Base-by-base conservation (phyloP, 2,113 vertebrate species). In the Salvelinus sp. region DNA sequence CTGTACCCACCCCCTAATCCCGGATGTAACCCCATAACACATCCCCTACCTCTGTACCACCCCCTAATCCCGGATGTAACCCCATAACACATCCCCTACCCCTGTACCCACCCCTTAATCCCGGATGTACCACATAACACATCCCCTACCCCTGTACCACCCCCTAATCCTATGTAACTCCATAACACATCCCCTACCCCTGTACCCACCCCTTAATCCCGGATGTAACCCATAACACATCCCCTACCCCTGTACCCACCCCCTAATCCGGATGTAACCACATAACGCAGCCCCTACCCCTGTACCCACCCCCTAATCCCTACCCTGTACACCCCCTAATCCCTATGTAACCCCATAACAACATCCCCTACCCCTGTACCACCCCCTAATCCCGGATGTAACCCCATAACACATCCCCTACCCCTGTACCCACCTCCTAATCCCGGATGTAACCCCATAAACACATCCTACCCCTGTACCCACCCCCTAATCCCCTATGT, bases 1-100 rank as follows among this genome's bases (percentile, higher is more conserved):
- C 38, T 82, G 22, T 74, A 68, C 64, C 78, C 70, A 2, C 78
- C 83, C 74, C 79, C 74, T 1, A 33, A 81, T 84, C 74, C 79
- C 74, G 1, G 77, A n/a, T 75, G 82, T 80, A 16, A 72, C 54
- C 58, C 64, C 72, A 77, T 81, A 14, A 72, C 38, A 6, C 62
- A 3, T 33, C 9, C 58, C 3, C 27, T 27, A 27, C 76, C 62
- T 44, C 38, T 82, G 22, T 74, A 68, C 64, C 72, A 2, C 81
- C 83, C 73, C 79, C 74, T 1, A 6, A 77, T 33, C 5, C 62
- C 12, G 63, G 33, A n/a, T 75, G 82, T 80, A 18, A 72, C 54
- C 54, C 64, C 72, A 77, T 81, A 14, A 74, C 44, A 0, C 62
- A 1, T 33, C 9, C 38, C 9, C 76, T 30, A 30, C 6, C 5